Evolutionary conservation across 2,888 invertebrate genomes (phyloP), one percentile per base, ranked within the genome.

Genomic region (Zhengitettix transpicula): DNA sequence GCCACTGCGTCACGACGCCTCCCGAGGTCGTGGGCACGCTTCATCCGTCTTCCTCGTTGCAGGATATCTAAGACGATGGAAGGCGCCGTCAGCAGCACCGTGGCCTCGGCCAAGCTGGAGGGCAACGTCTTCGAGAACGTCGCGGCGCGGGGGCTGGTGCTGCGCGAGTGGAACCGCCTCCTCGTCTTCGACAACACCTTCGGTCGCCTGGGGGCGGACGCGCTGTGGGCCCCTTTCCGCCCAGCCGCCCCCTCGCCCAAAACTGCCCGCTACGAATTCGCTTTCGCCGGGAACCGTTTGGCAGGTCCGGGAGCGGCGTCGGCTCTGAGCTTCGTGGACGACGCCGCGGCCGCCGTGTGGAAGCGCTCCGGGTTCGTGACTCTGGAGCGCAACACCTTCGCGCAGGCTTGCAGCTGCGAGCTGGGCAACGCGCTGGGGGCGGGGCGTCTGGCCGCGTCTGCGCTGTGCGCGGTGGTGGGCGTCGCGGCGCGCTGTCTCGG

Each of bases 111-210:
- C 9, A 74, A 75, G 40, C 78, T 87, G 59, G 71, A 75, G 62
- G 77, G 81, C 68, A 83, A 82, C 70, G 77, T 78, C 66, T 83
- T 88, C 66, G 74, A 77, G 58, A 73, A 71, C 55, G 76, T 87
- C 51, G 75, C 76, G 59, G 73, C 76, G 11, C 75, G 74, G 59
- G 82, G 83, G n/a, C 78, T 87, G 59, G 76, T 77, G 40, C 71
- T 88, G n/a, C 76, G 79, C 47, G 78, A 81, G 10, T 85, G 84
- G 81, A 84, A 81, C 68, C 77, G 74, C 66, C 74, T 87, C 41
- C 71, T 72, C 55, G 78, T 87, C 66, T 79, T 81, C 65, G 75
- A 79, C 66, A 87, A 86, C 69, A 77, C 80, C 11, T 85, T 88
- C 68, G 76, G 78, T 57, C 73, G 74, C 52, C 70, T 86, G 28